Percentiles rank a stretch among this genome's conserved stretches.
Evolutionary conservation across 2,113 vertebrate genomes (phyloP).

Genomic region (Lepisosteus osseus): DNA sequence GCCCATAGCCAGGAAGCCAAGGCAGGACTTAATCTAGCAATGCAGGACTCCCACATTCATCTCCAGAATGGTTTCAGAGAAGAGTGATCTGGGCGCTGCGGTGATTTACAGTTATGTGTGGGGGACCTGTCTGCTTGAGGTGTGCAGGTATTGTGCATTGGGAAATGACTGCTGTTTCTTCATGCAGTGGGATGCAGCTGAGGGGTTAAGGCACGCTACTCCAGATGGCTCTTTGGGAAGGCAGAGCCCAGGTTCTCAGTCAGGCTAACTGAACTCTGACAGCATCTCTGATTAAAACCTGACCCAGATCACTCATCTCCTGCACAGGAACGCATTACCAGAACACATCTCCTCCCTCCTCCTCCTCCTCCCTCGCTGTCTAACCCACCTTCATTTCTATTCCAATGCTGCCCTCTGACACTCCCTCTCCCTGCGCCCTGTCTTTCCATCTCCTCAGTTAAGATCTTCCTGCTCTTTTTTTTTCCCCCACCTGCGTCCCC

Average conservation of each 20-base stretch:
- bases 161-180: no score
- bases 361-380: conserved; percentile 2
- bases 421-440: not conserved
- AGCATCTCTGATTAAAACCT: not conserved
- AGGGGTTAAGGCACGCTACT: not conserved
- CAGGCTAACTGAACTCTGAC: conserved; percentile 4
- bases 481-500: conserved; percentile 44
- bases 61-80: not conserved
- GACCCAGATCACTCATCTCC: conserved; percentile 1
- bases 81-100: no score
- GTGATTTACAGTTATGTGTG: no score
- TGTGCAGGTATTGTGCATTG: no score
- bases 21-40: not conserved
- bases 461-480: not conserved
- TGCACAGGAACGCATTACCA: not conserved
- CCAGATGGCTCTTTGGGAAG: not conserved
- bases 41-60: not conserved
- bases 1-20: not conserved
- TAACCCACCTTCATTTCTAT: conserved; percentile 11
- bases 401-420: not conserved
- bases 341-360: not conserved
- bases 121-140: no score
- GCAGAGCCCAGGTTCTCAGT: not conserved
- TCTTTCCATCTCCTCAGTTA: not conserved
- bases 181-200: not conserved